Evolutionary conservation across 2,797 vertebrate species (phyloP).

Genomic region (Manis crassicaudata): DNA sequence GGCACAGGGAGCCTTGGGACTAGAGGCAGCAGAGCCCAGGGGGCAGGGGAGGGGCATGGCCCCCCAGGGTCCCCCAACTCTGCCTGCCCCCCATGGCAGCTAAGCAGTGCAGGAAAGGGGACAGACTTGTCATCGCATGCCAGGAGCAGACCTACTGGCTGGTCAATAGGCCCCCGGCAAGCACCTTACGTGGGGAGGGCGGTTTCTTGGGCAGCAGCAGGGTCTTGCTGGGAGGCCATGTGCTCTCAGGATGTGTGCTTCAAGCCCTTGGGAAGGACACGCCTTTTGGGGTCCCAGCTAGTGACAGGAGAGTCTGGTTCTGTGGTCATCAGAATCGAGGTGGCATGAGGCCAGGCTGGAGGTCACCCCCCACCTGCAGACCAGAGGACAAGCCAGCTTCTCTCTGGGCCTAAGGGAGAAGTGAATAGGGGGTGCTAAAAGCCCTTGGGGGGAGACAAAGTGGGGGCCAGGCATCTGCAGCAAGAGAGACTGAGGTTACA

Average conservation of each 20-base stretch:
- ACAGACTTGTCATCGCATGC: slow-evolving; percentile 95
- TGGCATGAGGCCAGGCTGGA: background rate
- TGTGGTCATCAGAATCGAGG: background rate
- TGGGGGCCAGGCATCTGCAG: background rate
- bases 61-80: background rate
- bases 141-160: slow-evolving; percentile 98
- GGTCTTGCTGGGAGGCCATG: background rate
- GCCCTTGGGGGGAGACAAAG: background rate
- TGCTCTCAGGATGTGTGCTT: background rate
- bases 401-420: background rate
- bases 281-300: background rate
- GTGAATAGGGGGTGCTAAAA: background rate
- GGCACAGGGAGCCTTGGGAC: background rate
- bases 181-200: background rate
- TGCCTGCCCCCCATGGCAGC: slow-evolving; percentile 88
- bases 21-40: background rate
- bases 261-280: background rate
- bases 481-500: background rate
- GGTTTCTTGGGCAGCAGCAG: no score
- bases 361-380: background rate
- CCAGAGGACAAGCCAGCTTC: background rate
- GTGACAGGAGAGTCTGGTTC: background rate
- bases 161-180: slow-evolving; percentile 94
- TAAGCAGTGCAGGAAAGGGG: slow-evolving; percentile 94
- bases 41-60: background rate